phyloP scores from a whole-genome alignment of 1,140 invertebrate species.

The Antheraea pernyi region DNA sequence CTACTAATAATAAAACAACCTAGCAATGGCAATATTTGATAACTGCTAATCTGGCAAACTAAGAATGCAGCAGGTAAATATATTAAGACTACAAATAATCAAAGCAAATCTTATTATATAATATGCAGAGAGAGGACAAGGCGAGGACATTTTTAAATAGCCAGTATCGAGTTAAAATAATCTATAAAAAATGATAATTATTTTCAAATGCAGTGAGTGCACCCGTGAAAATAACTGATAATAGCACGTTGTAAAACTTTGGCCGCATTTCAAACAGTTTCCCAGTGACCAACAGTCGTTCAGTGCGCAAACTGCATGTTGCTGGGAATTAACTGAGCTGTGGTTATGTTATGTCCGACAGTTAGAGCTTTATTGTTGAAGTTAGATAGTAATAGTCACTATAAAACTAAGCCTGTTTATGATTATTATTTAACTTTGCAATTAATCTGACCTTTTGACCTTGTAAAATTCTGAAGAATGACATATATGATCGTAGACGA shows the following conservation, averaged over 20 bases:
- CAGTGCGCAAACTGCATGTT: conserved; percentile 24
- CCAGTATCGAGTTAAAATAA: not conserved
- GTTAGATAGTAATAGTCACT: not conserved
- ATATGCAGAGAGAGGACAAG: not conserved
- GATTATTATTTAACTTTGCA: not conserved
- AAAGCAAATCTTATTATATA: too few relatives aligned
- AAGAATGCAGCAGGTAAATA: too few relatives aligned
- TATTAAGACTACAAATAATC: too few relatives aligned
- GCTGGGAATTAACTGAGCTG: conserved; percentile 15
- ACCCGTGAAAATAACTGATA: not conserved
- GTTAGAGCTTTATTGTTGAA: conserved; percentile 13
- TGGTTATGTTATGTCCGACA: conserved; percentile 21
- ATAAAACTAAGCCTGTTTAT: not conserved
- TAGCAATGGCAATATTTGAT: too few relatives aligned
- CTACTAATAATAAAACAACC: too few relatives aligned
- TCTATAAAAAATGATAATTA: not conserved
- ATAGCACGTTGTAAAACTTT: not conserved
- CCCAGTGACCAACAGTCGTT: conserved; percentile 18
- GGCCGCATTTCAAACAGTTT: conserved; percentile 21
- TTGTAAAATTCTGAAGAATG: too few relatives aligned
- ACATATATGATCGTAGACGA: too few relatives aligned
- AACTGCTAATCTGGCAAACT: too few relatives aligned
- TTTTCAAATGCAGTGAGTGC: not conserved
- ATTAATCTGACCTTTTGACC: not conserved
- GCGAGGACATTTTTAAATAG: not conserved